Conservation (phyloP, 2,797 vertebrate species). For the Sandelia bainsii region DNA sequence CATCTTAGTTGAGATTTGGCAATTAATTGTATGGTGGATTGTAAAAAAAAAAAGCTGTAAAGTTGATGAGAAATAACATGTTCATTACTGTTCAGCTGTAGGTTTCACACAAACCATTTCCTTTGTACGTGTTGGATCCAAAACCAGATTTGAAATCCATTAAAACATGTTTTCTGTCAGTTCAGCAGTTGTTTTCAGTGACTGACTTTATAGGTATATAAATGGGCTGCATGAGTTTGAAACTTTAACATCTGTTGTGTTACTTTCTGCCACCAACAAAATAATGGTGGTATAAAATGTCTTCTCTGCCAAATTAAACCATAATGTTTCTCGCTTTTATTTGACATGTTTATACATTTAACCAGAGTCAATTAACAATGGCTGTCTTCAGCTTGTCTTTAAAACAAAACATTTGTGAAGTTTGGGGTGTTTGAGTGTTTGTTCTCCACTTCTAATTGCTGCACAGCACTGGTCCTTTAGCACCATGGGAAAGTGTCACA, state of each 20-base stretch:
- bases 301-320: conserved; percentile 55
- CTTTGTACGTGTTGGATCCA: conserved; percentile 32
- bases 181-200: conserved; percentile 72
- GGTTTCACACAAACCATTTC: conserved; percentile 35
- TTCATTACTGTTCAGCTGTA: conserved; percentile 35
- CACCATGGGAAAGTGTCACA: conserved; percentile 65
- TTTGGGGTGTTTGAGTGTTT: background rate
- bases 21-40: conserved; percentile 45
- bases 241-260: conserved; percentile 59
- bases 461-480: conserved; percentile 25
- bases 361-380: conserved; percentile 43
- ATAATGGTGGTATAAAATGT: conserved; percentile 39
- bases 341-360: conserved; percentile 38
- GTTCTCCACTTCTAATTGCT: background rate
- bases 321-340: conserved; percentile 35
- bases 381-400: conserved; percentile 7
- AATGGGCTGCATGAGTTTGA: conserved; percentile 59
- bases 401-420: background rate
- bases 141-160: conserved; percentile 37
- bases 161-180: conserved; percentile 61
- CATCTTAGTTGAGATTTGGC: conserved; percentile 48
- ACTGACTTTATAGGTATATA: conserved; percentile 71
- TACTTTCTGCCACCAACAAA: conserved; percentile 43
- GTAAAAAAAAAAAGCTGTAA: conserved; percentile 58
- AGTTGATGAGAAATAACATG: conserved; percentile 57